Evolutionary conservation across 1,140 invertebrate genomes (phyloP).

Genomic region (Augochlora pura): DNA sequence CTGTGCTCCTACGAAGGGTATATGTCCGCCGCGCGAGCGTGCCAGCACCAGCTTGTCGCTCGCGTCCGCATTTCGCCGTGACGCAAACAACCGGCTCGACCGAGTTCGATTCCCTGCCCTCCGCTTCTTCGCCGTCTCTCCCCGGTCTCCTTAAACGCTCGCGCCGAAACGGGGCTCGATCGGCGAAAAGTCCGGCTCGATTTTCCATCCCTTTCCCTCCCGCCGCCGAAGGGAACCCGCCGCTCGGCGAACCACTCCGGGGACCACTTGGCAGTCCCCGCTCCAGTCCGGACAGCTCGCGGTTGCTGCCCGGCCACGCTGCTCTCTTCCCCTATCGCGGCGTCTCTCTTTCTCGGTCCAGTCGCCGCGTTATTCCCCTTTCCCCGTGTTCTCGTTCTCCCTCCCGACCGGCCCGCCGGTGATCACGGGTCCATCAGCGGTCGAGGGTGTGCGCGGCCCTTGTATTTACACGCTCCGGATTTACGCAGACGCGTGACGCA

Average conservation of each 20-base stretch:
- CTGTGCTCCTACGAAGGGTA: slow-evolving; percentile 41
- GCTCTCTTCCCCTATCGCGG: no score
- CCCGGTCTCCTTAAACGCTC: not conserved
- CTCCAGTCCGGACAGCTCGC: no score
- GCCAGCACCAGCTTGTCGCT: not conserved
- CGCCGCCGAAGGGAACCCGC: no score
- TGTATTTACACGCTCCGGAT: slow-evolving; percentile 67
- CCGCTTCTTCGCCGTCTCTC: not conserved
- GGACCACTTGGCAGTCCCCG: no score
- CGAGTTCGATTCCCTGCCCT: slow-evolving; percentile 9
- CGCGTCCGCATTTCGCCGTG: slow-evolving; percentile 22
- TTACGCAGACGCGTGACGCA: slow-evolving; percentile 68
- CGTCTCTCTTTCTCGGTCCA: not conserved
- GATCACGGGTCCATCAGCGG: not conserved
- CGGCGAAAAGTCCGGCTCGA: no score
- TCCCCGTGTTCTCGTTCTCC: not conserved
- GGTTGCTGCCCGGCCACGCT: no score
- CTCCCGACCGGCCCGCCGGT: not conserved
- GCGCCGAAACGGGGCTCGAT: no score
- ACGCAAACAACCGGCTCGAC: slow-evolving; percentile 35
- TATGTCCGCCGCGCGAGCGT: slow-evolving; percentile 4
- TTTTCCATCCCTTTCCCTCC: not conserved
- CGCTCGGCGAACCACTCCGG: no score
- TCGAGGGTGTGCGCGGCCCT: slow-evolving; percentile 37
- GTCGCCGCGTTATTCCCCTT: not conserved